phyloP scores from a whole-genome alignment of 2,888 invertebrate genomes.

The Halictus ligatus region DNA sequence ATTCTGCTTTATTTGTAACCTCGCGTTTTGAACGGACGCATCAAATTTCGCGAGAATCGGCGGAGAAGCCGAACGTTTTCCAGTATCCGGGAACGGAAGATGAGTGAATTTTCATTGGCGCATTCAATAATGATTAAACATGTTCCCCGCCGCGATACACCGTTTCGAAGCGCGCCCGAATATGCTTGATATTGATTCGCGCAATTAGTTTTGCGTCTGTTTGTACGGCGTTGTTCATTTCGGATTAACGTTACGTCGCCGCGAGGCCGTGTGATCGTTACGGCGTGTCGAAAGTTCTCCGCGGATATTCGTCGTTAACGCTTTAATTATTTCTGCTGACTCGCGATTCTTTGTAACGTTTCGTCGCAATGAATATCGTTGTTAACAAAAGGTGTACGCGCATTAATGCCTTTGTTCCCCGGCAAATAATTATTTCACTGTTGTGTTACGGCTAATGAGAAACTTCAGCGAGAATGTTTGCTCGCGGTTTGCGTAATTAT shows the following conservation, averaged over 20 bases:
- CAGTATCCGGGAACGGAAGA: neutral
- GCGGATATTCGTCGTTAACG: constrained; percentile 5
- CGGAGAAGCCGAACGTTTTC: neutral
- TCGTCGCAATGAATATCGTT: neutral
- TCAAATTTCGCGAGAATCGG: neutral
- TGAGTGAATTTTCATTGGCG: neutral
- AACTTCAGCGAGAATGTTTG: neutral
- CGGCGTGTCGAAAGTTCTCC: neutral
- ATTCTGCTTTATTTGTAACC: neutral
- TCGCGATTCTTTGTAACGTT: neutral
- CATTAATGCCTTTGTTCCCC: neutral
- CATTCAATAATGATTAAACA: neutral
- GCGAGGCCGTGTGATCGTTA: neutral
- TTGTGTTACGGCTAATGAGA: neutral
- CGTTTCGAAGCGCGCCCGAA: neutral
- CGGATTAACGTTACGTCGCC: constrained; percentile 3
- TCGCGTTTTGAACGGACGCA: neutral
- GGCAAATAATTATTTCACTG: neutral
- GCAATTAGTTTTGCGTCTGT: neutral
- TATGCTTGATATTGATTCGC: neutral
- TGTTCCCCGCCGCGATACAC: neutral
- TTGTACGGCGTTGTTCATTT: neutral
- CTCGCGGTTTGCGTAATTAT: neutral
- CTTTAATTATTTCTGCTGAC: neutral
- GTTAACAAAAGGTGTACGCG: neutral